Evolutionary conservation across 2,113 vertebrate species (phyloP).

Genomic region (Cisticola juncidis): DNA sequence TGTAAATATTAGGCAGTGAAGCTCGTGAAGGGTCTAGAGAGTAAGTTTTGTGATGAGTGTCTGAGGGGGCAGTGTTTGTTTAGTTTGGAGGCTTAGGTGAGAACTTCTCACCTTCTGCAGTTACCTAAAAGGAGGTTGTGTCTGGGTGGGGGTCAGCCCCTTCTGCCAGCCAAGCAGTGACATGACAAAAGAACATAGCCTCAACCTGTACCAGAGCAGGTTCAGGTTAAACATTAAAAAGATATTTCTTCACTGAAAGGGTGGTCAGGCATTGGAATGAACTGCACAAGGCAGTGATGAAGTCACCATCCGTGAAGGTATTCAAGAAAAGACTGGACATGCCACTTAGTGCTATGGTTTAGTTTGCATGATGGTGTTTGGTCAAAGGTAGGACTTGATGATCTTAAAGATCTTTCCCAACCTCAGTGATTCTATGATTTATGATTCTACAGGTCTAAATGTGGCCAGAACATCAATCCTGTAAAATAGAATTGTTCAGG

Average conservation of each 20-base stretch:
- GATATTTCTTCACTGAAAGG: not conserved
- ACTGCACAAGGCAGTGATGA: not conserved
- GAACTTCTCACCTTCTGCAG: not conserved
- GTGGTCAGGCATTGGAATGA: not conserved
- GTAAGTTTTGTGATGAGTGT: fast-evolving
- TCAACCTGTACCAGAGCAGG: not conserved
- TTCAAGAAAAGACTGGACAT: not conserved
- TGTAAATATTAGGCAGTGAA: not conserved
- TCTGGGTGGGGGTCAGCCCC: not conserved
- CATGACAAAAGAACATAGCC: not conserved
- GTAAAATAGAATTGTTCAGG: not conserved
- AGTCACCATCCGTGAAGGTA: not conserved
- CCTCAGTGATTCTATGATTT: not conserved
- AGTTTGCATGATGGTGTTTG: not conserved
- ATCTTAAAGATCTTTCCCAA: not conserved
- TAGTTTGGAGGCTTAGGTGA: not conserved
- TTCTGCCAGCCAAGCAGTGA: no score
- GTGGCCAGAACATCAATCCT: not conserved
- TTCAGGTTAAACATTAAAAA: not conserved
- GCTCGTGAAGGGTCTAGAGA: not conserved
- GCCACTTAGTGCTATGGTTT: not conserved
- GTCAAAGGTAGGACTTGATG: fast-evolving
- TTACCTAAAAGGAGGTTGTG: not conserved
- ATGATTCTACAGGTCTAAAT: not conserved
- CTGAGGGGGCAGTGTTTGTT: not conserved